Evolutionary conservation across 37 sponge, comb jelly and placozoan species (phyloP), one percentile per base, ranked within the genome.

Genomic region (Spongia lamella): DNA sequence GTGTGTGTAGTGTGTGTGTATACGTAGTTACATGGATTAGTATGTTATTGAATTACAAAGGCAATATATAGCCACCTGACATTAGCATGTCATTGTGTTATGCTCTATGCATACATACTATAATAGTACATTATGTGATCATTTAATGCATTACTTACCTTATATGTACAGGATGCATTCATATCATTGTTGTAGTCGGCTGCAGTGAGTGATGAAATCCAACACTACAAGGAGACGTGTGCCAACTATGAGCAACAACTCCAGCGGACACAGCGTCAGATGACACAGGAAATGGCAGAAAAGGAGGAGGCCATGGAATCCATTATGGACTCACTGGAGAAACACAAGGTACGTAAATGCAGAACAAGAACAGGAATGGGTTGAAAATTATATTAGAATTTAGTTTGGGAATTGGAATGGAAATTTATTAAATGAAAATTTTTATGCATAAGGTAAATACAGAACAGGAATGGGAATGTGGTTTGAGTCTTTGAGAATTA

Each of bases 201-300:
- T 19, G 24, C 49, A 21, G 49, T 80, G 47, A 29, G 52, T 15
- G 34, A 32, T 0, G 63, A 75, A 22, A 31, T 86, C 38, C 21
- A 16, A 19, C 59, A n/a, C 9, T 24, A 36, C 43, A 21, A 72
- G 20, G 43, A 51, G 2, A 60, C 20, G 47, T 77, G 78, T 51
- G 55, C 55, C 11, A 73, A 66, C 49, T 81, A 84, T 37, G 77
- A 85, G 77, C 2, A 27, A 11, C 83, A 90, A 63, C 70, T 90
- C 56, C 81, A 73, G 38, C 32, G 80, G 32, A 71, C 73, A 30
- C 82, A 90, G 68, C 57, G 34, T 33, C 79, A 73, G 49, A 52
- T 85, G 73, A 63, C 66, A 62, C 35, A 25, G 20, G 80, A 82
- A 25, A 25, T 79, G 49, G 72, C 63, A 4, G 87, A 72, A 22